phyloP scores from a whole-genome alignment of 2,113 vertebrate genomes.

The Cavia aperea region DNA sequence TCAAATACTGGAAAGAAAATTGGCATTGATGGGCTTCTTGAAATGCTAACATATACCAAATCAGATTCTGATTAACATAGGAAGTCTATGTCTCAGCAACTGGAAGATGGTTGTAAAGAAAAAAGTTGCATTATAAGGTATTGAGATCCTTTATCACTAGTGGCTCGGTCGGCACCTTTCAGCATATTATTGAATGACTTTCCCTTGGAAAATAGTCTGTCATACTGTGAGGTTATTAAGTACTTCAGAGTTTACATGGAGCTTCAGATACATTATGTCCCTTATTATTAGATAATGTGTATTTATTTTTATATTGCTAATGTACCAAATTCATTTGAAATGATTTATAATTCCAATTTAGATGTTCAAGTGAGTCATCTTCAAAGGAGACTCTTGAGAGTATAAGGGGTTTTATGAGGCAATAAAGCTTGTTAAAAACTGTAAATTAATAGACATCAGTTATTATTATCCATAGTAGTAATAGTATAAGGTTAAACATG shows the following conservation, averaged over 20 bases:
- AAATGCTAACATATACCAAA: not conserved
- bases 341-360: constrained; percentile 55
- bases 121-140: not conserved
- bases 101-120: not conserved
- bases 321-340: constrained; percentile 4
- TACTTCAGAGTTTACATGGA: not conserved
- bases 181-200: not conserved
- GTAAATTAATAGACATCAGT: constrained; percentile 41
- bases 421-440: not conserved
- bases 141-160: not conserved
- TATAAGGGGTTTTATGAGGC: constrained; percentile 40
- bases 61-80: not conserved
- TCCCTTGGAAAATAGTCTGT: not conserved
- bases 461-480: constrained; percentile 19
- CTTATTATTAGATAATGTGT: not conserved
- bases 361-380: constrained; percentile 36
- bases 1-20: not conserved
- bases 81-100: not conserved
- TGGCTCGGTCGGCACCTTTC: not conserved
- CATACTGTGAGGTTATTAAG: not conserved
- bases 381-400: constrained; percentile 4
- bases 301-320: constrained; percentile 45
- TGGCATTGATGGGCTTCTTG: not conserved
- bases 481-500: not conserved
- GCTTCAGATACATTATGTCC: not conserved